A percentile compares a stretch with the other conserved stretches of the same genome.
These are phyloP conservation scores for Melanotaenia trifasciata DNA, from an alignment of 2,797 vertebrate species.

Conservation along the genomic window DNA sequence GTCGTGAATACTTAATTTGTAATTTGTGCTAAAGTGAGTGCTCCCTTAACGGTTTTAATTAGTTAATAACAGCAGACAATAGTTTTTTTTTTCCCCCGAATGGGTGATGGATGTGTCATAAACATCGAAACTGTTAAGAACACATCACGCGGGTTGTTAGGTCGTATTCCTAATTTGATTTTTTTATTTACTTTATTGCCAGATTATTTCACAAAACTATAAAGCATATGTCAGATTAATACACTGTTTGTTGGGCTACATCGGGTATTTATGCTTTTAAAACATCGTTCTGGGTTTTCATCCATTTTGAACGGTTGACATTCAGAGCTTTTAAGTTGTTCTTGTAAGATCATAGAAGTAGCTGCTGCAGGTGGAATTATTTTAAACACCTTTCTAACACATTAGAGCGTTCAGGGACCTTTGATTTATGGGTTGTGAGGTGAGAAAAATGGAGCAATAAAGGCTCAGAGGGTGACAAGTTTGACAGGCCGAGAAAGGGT, in stretches of 20 bases:
- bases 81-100: not conserved
- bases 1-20: slow-evolving; percentile 3
- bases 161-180: not conserved
- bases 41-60: slow-evolving; percentile 43
- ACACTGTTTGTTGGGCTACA: no score
- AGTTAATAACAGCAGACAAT: slow-evolving; percentile 63
- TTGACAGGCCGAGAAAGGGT: slow-evolving; percentile 61
- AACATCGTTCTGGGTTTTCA: no score
- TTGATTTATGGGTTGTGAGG: slow-evolving; percentile 42
- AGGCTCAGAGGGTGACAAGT: slow-evolving; percentile 58
- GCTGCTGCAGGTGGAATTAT: slow-evolving; percentile 19
- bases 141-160: slow-evolving; percentile 26
- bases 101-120: slow-evolving; percentile 12
- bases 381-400: slow-evolving; percentile 48
- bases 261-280: no score
- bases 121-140: slow-evolving; percentile 51
- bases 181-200: not conserved
- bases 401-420: slow-evolving; percentile 33
- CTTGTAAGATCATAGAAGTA: not conserved
- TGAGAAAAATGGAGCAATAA: slow-evolving; percentile 70
- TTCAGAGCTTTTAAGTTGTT: not conserved
- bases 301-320: no score
- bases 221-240: no score
- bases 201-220: not conserved
- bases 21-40: slow-evolving; percentile 8